phyloP scores from a whole-genome alignment of 2,888 invertebrate species.

The Mesorhabditis spiculigera region DNA sequence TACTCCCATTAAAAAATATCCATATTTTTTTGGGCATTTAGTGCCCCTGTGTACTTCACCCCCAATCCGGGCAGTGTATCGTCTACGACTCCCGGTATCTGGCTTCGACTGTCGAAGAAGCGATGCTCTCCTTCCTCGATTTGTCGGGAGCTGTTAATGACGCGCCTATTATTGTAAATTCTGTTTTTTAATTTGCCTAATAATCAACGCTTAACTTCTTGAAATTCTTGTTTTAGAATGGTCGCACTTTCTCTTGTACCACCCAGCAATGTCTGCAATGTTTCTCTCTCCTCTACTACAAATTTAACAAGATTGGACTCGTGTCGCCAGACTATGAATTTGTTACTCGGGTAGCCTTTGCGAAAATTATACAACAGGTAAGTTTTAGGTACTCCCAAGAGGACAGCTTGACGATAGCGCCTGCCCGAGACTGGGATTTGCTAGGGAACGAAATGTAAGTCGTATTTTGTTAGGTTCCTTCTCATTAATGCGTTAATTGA shows the following conservation, averaged over 20 bases:
- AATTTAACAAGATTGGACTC: constrained; percentile 42
- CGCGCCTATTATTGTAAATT: constrained; percentile 36
- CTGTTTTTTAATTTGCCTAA: not conserved
- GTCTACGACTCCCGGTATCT: constrained; percentile 50
- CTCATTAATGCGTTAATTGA: too few relatives aligned
- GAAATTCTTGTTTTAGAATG: constrained; percentile 29
- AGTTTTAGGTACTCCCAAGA: not conserved
- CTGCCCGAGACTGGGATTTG: not conserved
- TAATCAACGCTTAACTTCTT: not conserved
- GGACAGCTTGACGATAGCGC: not conserved
- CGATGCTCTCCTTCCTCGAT: constrained; percentile 53
- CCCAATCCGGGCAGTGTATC: constrained; percentile 46
- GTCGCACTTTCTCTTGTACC: constrained; percentile 37
- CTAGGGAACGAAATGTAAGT: not conserved
- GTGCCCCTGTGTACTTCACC: constrained; percentile 54
- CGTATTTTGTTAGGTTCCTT: too few relatives aligned
- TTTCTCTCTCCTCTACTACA: constrained; percentile 39
- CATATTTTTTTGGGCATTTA: constrained; percentile 19
- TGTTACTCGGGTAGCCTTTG: not conserved
- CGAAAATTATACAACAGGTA: not conserved
- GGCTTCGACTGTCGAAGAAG: constrained; percentile 47
- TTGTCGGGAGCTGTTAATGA: constrained; percentile 23
- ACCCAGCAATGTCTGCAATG: constrained; percentile 47
- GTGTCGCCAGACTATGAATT: constrained; percentile 16
- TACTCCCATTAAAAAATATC: too few relatives aligned